phyloP scores from a whole-genome alignment of 2,113 vertebrate species.

The Jaculus jaculus region DNA sequence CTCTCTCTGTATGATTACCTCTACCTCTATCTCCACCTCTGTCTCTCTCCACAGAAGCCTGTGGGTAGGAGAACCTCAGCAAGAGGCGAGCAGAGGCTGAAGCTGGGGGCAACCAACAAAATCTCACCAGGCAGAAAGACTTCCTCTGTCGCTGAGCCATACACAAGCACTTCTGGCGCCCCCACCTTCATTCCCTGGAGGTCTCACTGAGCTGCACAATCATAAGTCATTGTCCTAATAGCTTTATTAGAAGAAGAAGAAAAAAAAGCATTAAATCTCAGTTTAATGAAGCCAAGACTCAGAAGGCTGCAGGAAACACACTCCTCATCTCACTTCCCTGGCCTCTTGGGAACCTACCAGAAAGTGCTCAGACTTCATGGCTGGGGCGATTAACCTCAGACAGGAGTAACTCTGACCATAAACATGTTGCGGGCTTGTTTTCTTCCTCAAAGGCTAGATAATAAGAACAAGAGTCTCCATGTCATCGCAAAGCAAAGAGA shows the following conservation, averaged over 20 bases:
- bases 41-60: not conserved
- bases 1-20: not conserved
- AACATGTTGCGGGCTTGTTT: slow-evolving; percentile 61
- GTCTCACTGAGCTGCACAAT: slow-evolving; percentile 41
- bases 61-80: not conserved
- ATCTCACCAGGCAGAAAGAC: not conserved
- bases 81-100: not conserved
- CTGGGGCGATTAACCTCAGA: slow-evolving; percentile 24
- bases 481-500: slow-evolving; percentile 79
- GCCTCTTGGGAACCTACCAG: slow-evolving; percentile 61
- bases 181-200: slow-evolving; percentile 43
- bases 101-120: not conserved
- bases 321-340: slow-evolving; percentile 18
- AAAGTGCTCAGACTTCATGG: slow-evolving; percentile 51
- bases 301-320: slow-evolving; percentile 49
- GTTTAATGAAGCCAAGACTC: slow-evolving; percentile 70
- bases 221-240: slow-evolving; percentile 76
- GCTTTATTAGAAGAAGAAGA: slow-evolving; percentile 60
- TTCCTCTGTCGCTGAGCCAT: slow-evolving; percentile 36
- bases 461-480: slow-evolving; percentile 78
- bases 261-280: slow-evolving; percentile 45
- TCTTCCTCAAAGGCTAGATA: slow-evolving; percentile 80
- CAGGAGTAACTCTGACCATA: not conserved
- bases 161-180: not conserved
- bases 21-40: not conserved